These are phyloP conservation scores for Brachyopa scutellaris DNA, from an alignment of 2,888 invertebrate species.

Conservation along the genomic window DNA sequence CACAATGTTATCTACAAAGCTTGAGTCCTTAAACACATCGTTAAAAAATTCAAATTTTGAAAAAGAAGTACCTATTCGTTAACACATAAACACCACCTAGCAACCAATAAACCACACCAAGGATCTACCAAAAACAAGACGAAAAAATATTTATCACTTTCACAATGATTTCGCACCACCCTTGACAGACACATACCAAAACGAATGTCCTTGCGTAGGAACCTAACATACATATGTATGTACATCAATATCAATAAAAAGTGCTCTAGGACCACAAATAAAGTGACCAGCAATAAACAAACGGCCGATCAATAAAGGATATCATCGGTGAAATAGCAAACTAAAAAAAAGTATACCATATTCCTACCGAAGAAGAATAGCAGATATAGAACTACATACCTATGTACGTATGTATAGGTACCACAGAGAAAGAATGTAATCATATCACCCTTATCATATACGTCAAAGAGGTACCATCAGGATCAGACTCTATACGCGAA, in stretches of 20 bases:
- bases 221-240: too few species aligned
- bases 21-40: too few species aligned
- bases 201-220: background rate
- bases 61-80: too few species aligned
- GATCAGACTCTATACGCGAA: background rate
- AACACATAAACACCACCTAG: slow-evolving; percentile 12
- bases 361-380: background rate
- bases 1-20: too few species aligned
- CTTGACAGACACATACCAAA: background rate
- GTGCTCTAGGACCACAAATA: background rate
- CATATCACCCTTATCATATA: slow-evolving; percentile 38
- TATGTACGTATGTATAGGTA: too few species aligned
- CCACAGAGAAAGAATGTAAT: slow-evolving; percentile 6
- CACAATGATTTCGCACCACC: background rate
- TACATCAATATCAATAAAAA: too few species aligned
- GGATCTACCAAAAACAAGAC: slow-evolving; percentile 4
- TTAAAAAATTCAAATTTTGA: too few species aligned
- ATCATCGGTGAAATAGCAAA: background rate
- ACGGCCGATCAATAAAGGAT: slow-evolving; percentile 12
- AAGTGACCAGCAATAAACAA: slow-evolving; percentile 21
- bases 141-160: background rate
- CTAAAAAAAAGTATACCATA: background rate
- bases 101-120: slow-evolving; percentile 28
- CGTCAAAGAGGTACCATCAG: background rate
- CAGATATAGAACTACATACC: background rate